Evolutionary conservation across 2,888 invertebrate genomes (phyloP).

Genomic region (Tinea semifulvella): DNA sequence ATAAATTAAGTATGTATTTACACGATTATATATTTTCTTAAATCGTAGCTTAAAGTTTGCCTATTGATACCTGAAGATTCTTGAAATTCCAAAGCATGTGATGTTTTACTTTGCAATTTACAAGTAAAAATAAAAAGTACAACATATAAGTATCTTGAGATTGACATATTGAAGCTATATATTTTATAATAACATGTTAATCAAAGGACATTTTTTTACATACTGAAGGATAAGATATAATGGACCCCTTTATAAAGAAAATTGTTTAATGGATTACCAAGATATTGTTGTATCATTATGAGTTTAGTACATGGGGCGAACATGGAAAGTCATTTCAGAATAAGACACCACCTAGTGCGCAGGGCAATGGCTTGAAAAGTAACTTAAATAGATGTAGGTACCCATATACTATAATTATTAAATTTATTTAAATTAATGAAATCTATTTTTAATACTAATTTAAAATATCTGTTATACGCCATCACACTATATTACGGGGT

Average conservation of each 20-base stretch:
- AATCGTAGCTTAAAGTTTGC: neutral
- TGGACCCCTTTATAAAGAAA: constrained; percentile 3
- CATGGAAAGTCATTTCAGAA: constrained; percentile 33
- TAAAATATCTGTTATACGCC: too few relatives aligned
- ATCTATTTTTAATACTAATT: too few relatives aligned
- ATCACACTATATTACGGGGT: too few relatives aligned
- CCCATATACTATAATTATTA: too few relatives aligned
- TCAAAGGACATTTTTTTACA: neutral
- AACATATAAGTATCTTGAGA: constrained; percentile 23
- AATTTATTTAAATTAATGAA: too few relatives aligned
- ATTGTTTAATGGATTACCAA: constrained; percentile 2
- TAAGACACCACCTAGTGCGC: constrained; percentile 24
- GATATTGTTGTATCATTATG: neutral
- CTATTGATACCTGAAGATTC: constrained; percentile 47
- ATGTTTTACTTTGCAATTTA: constrained; percentile 32
- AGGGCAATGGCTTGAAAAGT: too few relatives aligned
- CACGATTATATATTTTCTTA: neutral
- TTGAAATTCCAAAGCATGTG: constrained; percentile 41
- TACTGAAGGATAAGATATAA: neutral
- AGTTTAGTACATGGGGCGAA: constrained; percentile 4
- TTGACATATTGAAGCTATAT: constrained; percentile 28
- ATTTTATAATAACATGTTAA: neutral
- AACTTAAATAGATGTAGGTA: too few relatives aligned
- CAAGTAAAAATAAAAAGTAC: constrained; percentile 29
- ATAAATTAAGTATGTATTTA: neutral